phyloP scores from a whole-genome alignment of 2,888 invertebrate genomes.

The Agrochola macilenta region DNA sequence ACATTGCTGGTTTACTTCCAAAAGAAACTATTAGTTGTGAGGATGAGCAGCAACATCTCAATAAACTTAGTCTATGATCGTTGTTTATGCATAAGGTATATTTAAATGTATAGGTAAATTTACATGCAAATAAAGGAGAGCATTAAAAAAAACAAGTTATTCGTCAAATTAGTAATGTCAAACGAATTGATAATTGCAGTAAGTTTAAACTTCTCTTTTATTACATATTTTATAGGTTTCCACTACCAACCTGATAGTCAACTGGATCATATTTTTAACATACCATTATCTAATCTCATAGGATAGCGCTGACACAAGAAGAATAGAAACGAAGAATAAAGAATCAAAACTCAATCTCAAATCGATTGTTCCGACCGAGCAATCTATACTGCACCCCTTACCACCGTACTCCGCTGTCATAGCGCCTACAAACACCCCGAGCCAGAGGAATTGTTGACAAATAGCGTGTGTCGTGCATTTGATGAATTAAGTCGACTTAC shows the following conservation, averaged over 20 bases:
- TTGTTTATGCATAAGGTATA: background rate
- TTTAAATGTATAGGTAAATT: background rate
- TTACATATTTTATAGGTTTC: too few species aligned
- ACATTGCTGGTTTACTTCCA: slow-evolving; percentile 36
- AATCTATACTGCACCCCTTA: slow-evolving; percentile 49
- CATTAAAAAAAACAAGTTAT: too few species aligned
- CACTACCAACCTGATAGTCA: background rate
- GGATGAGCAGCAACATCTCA: background rate
- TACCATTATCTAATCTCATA: background rate
- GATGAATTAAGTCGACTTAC: slow-evolving; percentile 60
- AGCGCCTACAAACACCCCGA: slow-evolving; percentile 51
- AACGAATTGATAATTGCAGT: background rate
- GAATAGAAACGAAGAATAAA: background rate
- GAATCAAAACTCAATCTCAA: background rate
- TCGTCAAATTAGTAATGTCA: background rate
- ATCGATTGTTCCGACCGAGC: slow-evolving; percentile 17
- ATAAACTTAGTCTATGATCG: background rate
- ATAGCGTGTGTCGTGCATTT: slow-evolving; percentile 57
- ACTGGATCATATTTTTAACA: background rate
- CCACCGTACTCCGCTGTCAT: slow-evolving; percentile 15
- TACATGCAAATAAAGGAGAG: background rate
- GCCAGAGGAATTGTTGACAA: slow-evolving; percentile 60
- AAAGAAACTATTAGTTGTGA: background rate
- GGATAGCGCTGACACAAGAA: background rate
- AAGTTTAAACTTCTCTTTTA: too few species aligned